Conservation (phyloP, 1,140 invertebrate genomes). For the Phymastichus coffea region DNA sequence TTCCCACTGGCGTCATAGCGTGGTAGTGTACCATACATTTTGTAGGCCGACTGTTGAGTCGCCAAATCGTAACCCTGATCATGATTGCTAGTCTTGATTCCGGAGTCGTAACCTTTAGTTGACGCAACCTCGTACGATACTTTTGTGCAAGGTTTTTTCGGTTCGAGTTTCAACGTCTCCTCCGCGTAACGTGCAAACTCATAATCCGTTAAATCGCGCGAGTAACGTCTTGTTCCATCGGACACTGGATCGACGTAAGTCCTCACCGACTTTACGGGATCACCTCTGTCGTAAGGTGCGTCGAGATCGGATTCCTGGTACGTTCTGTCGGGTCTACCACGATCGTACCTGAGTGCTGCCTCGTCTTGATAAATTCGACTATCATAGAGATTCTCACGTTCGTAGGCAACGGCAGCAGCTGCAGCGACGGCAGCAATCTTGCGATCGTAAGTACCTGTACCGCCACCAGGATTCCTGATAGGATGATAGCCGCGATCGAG, state of each 20-base stretch:
- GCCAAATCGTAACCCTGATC: slow-evolving; percentile 49
- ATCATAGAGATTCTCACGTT: slow-evolving; percentile 38
- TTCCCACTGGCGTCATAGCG: slow-evolving; percentile 46
- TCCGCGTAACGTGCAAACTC: slow-evolving; percentile 48
- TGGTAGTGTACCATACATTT: slow-evolving; percentile 50
- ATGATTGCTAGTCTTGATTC: slow-evolving; percentile 44
- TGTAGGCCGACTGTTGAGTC: slow-evolving; percentile 37
- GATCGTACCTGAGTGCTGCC: slow-evolving; percentile 47
- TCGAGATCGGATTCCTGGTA: slow-evolving; percentile 54
- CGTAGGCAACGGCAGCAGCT: slow-evolving; percentile 28
- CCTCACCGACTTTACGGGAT: slow-evolving; percentile 38
- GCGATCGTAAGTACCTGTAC: slow-evolving; percentile 41
- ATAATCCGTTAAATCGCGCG: slow-evolving; percentile 48
- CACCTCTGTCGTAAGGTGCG: slow-evolving; percentile 46
- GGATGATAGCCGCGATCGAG: slow-evolving; percentile 32
- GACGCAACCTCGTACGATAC: slow-evolving; percentile 32
- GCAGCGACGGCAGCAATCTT: slow-evolving; percentile 27
- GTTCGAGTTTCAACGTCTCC: slow-evolving; percentile 50
- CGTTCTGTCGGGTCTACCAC: slow-evolving; percentile 33
- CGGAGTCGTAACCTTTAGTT: slow-evolving; percentile 50
- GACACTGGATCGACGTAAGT: slow-evolving; percentile 33
- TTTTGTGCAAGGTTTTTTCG: slow-evolving; percentile 44
- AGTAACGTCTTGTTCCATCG: slow-evolving; percentile 45
- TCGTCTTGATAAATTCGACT: slow-evolving; percentile 29
- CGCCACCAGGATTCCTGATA: not conserved